phyloP scores from a whole-genome alignment of 1,140 invertebrate genomes.

The Ceratoteleas bidentatus region DNA sequence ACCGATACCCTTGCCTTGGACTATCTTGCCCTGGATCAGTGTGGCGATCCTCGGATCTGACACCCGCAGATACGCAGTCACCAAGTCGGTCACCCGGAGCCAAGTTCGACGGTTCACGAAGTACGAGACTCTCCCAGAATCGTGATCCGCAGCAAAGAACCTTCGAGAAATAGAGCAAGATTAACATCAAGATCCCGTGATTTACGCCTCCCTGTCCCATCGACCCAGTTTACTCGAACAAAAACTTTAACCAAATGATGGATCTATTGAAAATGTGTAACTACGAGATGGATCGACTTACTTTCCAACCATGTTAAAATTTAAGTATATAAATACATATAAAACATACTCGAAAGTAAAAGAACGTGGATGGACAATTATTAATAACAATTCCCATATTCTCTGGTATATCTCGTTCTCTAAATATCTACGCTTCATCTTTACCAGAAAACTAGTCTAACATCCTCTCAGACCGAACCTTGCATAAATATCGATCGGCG shows the following conservation, averaged over 20 bases:
- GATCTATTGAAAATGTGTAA: no score
- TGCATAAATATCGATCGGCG: conserved; percentile 92
- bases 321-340: no score
- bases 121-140: conserved; percentile 94
- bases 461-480: conserved; percentile 71
- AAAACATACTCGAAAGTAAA: no score
- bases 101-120: conserved; percentile 93
- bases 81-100: conserved; percentile 94
- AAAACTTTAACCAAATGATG: no score
- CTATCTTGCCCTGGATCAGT: conserved; percentile 89
- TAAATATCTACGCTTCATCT: no score
- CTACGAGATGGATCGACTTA: no score
- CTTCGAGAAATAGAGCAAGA: conserved; percentile 89
- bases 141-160: conserved; percentile 94
- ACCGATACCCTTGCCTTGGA: conserved; percentile 86
- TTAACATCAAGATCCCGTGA: background rate
- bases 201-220: background rate
- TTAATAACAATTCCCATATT: no score
- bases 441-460: no score
- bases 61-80: conserved; percentile 90
- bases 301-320: no score
- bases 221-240: no score
- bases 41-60: conserved; percentile 94
- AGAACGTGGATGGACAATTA: no score
- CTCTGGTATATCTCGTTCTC: no score